phyloP scores from a whole-genome alignment of 2,797 vertebrate genomes.

The Acrossocheilus wenchowensis region DNA sequence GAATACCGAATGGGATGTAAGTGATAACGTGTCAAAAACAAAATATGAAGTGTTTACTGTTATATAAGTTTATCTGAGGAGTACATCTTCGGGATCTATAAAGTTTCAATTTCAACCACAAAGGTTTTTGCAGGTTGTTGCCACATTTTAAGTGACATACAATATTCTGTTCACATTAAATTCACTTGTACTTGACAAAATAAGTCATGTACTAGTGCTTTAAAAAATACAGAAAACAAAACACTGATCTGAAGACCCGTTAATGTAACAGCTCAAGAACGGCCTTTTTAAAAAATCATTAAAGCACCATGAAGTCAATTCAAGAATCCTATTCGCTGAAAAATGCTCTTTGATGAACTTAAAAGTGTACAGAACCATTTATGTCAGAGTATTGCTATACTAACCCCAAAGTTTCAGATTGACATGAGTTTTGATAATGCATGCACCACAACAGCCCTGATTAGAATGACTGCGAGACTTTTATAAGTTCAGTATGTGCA shows the following conservation, averaged over 20 bases:
- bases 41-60: neutral
- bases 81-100: neutral
- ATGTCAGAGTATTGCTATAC: neutral
- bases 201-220: neutral
- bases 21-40: slow-evolving; percentile 2
- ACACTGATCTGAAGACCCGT: neutral
- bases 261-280: neutral
- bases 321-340: neutral
- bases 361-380: neutral
- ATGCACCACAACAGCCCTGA: slow-evolving; percentile 21
- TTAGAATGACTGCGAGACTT: slow-evolving; percentile 10
- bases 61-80: neutral
- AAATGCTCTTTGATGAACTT: neutral
- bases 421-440: slow-evolving; percentile 42
- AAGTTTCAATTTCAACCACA: slow-evolving; percentile 39
- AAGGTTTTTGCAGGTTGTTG: too few relatives aligned
- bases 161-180: too few relatives aligned
- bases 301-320: neutral
- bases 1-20: neutral
- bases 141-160: neutral
- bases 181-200: neutral
- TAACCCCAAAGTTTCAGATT: slow-evolving; percentile 53
- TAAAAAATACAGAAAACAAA: neutral
- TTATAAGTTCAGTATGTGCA: slow-evolving; percentile 41
- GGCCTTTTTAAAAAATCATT: too few relatives aligned